Conservation (phyloP, 2,797 vertebrate genomes). For the Protosalanx chinensis region DNA sequence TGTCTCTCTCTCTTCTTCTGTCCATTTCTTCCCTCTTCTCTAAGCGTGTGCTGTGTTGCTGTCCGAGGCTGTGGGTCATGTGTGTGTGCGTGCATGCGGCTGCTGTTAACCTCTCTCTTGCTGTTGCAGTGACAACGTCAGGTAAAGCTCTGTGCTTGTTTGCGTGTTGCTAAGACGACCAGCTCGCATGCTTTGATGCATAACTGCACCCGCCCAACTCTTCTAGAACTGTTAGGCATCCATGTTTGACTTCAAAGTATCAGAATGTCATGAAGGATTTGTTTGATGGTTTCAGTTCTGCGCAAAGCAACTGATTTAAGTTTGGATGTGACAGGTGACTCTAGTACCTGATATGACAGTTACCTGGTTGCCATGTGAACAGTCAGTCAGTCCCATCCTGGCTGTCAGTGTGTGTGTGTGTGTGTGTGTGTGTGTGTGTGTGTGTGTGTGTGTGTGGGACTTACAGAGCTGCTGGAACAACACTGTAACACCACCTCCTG, state of each 20-base stretch:
- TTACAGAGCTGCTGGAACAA: too few relatives aligned
- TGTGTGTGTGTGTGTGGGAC: not conserved
- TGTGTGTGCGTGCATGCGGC: conserved; percentile 25
- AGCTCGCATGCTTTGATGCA: conserved; percentile 45
- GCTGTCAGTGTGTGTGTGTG: conserved; percentile 32
- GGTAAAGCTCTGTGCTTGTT: conserved; percentile 70
- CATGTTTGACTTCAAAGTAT: too few relatives aligned
- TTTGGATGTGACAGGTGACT: not conserved
- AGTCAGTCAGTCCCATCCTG: conserved; percentile 44
- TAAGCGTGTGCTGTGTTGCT: conserved; percentile 32
- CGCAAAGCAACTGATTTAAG: not conserved
- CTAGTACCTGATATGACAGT: conserved; percentile 14
- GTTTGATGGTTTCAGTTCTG: not conserved
- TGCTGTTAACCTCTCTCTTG: conserved; percentile 56
- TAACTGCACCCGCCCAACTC: conserved; percentile 3
- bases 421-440: conserved; percentile 10
- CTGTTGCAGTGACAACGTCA: conserved; percentile 67
- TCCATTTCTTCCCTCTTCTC: not conserved
- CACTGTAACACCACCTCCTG: too few relatives aligned
- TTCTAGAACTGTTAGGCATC: conserved; percentile 25
- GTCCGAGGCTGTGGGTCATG: not conserved
- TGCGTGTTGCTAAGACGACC: conserved; percentile 25
- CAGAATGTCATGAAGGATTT: not conserved
- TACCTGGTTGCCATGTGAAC: conserved; percentile 53
- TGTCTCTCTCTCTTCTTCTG: not conserved